Conservation (phyloP, 2,797 vertebrate genomes). For the Alauda arvensis region DNA sequence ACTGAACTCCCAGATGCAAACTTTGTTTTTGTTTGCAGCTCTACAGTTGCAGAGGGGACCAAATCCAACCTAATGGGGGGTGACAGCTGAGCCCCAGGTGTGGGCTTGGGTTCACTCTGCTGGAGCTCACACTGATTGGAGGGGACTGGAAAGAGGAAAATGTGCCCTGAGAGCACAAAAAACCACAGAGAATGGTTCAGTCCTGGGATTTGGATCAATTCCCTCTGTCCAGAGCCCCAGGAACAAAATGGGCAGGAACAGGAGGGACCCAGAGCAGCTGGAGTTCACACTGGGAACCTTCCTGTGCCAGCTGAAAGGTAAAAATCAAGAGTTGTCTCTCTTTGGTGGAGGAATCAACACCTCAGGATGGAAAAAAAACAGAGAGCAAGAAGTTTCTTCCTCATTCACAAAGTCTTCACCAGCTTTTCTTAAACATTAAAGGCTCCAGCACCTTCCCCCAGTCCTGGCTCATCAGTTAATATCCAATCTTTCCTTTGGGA, state of each 20-base stretch:
- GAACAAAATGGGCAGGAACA: background rate
- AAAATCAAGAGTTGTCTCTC: background rate
- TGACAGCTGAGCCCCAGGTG: background rate
- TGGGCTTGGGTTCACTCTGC: background rate
- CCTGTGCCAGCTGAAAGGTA: background rate
- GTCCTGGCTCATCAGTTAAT: background rate
- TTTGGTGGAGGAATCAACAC: background rate
- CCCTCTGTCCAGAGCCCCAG: background rate
- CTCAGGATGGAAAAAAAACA: background rate
- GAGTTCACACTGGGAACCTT: background rate
- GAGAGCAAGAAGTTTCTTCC: background rate
- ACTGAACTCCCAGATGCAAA: background rate
- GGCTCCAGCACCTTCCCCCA: background rate
- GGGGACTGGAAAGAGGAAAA: background rate
- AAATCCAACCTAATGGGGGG: background rate
- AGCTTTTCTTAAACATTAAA: background rate
- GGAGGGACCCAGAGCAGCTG: background rate
- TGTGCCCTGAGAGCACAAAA: background rate
- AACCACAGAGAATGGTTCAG: background rate
- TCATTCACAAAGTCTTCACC: background rate
- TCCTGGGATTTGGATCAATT: rapidly evolving
- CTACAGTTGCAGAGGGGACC: background rate
- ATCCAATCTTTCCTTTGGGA: background rate
- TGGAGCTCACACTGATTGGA: background rate
- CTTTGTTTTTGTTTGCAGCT: background rate